phyloP scores from a whole-genome alignment of 2,888 invertebrate genomes.

The Dolichomitus sp. region DNA sequence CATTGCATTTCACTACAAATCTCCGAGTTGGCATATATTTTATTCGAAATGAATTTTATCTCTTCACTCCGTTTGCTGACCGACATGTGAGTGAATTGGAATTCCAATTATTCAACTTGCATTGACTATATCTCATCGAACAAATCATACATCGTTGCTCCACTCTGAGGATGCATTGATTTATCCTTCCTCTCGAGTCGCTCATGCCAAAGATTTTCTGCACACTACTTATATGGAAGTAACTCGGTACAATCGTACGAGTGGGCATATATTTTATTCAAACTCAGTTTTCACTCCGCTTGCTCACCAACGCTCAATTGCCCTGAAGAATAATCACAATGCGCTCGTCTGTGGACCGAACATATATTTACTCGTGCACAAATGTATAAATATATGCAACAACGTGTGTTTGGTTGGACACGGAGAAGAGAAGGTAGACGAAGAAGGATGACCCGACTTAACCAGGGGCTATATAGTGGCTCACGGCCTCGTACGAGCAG shows the following conservation, averaged over 20 bases:
- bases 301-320: constrained; percentile 6
- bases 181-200: not conserved
- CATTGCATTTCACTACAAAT: too few species aligned
- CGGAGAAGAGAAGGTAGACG: constrained; percentile 48
- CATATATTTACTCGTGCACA: constrained; percentile 34
- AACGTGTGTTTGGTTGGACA: constrained; percentile 22
- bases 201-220: not conserved
- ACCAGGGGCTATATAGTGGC: constrained; percentile 49
- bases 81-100: too few species aligned
- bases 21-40: too few species aligned
- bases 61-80: too few species aligned
- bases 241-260: not conserved
- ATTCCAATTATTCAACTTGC: too few species aligned
- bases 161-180: not conserved
- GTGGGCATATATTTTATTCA: not conserved
- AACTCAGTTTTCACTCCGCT: not conserved
- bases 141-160: not conserved
- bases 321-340: constrained; percentile 19
- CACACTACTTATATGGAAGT: not conserved
- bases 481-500: constrained; percentile 20
- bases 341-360: not conserved
- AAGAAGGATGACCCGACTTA: constrained; percentile 66
- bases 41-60: too few species aligned
- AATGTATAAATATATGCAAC: constrained; percentile 47
- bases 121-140: not conserved